Conservation (phyloP, 2,888 invertebrate genomes). For the Sarcophaga carnaria region DNA sequence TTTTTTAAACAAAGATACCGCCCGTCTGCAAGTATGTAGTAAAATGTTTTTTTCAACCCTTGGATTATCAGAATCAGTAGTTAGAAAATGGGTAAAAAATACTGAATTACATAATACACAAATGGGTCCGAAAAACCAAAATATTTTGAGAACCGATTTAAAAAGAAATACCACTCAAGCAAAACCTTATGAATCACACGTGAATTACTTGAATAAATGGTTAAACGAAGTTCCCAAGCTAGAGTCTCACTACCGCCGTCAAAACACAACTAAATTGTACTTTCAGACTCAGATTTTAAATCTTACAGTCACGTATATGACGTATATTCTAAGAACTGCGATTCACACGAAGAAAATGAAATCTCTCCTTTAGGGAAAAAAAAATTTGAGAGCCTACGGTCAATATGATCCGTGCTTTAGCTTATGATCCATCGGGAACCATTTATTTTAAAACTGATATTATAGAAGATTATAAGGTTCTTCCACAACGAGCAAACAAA, state of each 20-base stretch:
- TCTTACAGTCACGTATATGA: no score
- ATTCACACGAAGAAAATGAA: no score
- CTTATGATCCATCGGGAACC: no score
- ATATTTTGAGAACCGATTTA: neutral
- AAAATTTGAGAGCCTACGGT: no score
- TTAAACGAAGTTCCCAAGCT: neutral
- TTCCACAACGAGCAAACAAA: no score
- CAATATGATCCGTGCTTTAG: no score
- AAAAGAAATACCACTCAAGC: neutral
- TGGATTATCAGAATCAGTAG: neutral
- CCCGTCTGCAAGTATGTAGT: constrained; percentile 3
- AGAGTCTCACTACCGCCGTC: constrained; percentile 6
- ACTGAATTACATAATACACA: neutral
- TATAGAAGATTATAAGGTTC: no score
- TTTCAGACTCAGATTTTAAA: no score
- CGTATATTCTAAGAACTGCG: no score
- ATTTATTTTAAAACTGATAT: no score
- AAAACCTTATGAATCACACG: constrained; percentile 1
- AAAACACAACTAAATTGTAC: neutral
- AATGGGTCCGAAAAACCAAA: neutral
- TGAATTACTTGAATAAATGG: neutral
- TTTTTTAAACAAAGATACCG: neutral
- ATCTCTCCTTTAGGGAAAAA: no score
- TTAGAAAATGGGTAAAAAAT: neutral
- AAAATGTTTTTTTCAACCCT: neutral